These are phyloP conservation scores for Orthonevra nobilis DNA, from an alignment of 2,888 invertebrate species.

Conservation along the genomic window DNA sequence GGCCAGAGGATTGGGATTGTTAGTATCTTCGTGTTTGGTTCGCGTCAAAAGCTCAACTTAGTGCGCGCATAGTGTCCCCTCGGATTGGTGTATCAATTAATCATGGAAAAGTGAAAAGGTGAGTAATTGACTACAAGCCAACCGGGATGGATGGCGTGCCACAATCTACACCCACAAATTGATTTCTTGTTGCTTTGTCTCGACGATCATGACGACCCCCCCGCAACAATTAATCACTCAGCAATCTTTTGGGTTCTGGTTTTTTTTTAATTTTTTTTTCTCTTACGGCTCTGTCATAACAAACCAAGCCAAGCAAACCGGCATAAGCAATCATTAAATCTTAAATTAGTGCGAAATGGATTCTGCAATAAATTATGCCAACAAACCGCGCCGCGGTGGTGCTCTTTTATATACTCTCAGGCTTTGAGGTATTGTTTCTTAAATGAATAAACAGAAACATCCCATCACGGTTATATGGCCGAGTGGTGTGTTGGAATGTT, in stretches of 20 bases:
- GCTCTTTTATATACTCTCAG: too few species aligned
- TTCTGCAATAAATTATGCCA: conserved; percentile 68
- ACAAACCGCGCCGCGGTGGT: conserved; percentile 37
- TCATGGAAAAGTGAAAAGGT: conserved; percentile 65
- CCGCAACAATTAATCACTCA: conserved; percentile 59
- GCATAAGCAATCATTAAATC: conserved; percentile 65
- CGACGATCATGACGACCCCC: conserved; percentile 27
- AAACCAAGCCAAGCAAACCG: conserved; percentile 26
- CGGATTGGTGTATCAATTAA: conserved; percentile 56
- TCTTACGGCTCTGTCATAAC: conserved; percentile 66
- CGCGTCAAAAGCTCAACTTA: conserved; percentile 55
- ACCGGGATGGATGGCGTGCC: conserved; percentile 63
- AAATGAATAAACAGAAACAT: too few species aligned
- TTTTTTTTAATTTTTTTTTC: too few species aligned
- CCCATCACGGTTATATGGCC: conserved; percentile 54
- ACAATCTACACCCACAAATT: conserved; percentile 69
- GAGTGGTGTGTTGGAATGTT: conserved; percentile 54
- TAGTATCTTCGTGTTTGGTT: conserved; percentile 21
- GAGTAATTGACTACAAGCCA: conserved; percentile 69
- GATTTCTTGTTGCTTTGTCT: conserved; percentile 47
- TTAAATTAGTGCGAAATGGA: conserved; percentile 69
- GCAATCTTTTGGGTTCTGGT: conserved; percentile 32
- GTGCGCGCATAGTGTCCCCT: conserved; percentile 60
- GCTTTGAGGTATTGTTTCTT: conserved; percentile 55
- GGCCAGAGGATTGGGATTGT: conserved; percentile 24